These are phyloP conservation scores for Marcusenius ussheri DNA, from an alignment of 2,113 vertebrate genomes.

Conservation along the genomic window DNA sequence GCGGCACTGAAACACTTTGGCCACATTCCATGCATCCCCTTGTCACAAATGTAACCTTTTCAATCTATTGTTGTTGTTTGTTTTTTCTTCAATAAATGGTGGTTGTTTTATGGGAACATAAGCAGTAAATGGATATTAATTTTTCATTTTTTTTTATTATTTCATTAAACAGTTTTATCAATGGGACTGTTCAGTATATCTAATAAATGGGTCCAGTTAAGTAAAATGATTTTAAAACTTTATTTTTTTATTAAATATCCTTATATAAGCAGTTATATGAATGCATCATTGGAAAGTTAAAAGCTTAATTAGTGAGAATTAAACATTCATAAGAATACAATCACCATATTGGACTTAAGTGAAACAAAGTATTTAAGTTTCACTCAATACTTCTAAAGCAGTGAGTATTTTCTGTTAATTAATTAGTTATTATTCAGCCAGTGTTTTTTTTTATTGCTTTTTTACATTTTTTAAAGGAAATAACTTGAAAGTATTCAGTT, in stretches of 20 bases:
- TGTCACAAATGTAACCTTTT: constrained; percentile 6
- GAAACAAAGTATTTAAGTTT: background rate
- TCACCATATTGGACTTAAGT: background rate
- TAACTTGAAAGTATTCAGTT: background rate
- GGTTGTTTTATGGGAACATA: constrained; percentile 6
- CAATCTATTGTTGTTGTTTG: background rate
- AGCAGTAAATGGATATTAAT: background rate
- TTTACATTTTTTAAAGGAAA: background rate
- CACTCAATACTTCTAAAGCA: background rate
- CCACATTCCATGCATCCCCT: background rate
- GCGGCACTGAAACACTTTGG: background rate
- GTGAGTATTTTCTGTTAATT: background rate
- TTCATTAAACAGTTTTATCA: background rate
- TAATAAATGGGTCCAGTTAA: background rate
- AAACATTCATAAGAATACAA: background rate
- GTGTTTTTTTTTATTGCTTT: background rate
- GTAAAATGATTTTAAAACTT: background rate
- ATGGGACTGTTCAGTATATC: background rate
- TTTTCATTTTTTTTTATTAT: background rate
- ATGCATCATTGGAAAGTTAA: background rate
- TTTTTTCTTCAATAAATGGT: constrained; percentile 13
- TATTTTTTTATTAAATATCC: background rate
- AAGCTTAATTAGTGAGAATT: background rate
- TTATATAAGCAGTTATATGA: background rate
- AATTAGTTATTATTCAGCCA: background rate